Evolutionary conservation across 2,113 vertebrate genomes (phyloP), one percentile per base, ranked within the genome.

Genomic region (Todiramphus saurophagus): DNA sequence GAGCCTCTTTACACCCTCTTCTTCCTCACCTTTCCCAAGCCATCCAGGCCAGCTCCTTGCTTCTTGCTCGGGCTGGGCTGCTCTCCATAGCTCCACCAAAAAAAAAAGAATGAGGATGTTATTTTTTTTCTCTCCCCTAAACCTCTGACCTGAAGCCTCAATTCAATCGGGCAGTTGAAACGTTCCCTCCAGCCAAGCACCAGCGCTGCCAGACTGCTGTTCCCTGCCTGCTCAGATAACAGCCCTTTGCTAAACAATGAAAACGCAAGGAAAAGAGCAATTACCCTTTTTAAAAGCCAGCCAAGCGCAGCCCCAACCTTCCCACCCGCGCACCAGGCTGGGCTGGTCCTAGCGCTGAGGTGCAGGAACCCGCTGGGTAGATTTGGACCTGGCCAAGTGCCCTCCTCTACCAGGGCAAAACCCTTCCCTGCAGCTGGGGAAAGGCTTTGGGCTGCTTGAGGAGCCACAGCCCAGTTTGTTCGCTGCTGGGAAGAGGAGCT

Each of bases 401-500:
- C 39, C 1, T 33, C 17, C 41, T 75, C 8, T 28, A 1, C 19
- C 23, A 16, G 33, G 8, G 12, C 24, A 48, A 84, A 87, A 14
- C 23, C 53, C 30, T 46, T 19, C 90, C 78, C 62, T 19, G 50
- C 13, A 11, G 30, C 1, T 0, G 25, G 46, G 4, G 1, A 62
- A 83, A 73, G 20, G 37, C 20, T 60, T 46, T 7, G 79, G 59
- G 79, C 3, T 79, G 37, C 24, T 2, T 1, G 11, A 5, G 69
- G 46, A 78, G 72, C 58, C 44, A 6, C 69, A 50, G 15, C 19
- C 27, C 23, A 5, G 58, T 43, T 46, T 25, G 2, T 11, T 1
- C 0, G 2, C 12, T 1, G 3, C 30, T 3, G 20, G 35, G 50
- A 33, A 16, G 20, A 21, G n/a, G 76, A 11, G 19, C 15, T 1